These are phyloP conservation scores for Mnemiopsis leidyi DNA, from an alignment of 37 sponge, comb jelly and placozoan species.

Conservation along the genomic window DNA sequence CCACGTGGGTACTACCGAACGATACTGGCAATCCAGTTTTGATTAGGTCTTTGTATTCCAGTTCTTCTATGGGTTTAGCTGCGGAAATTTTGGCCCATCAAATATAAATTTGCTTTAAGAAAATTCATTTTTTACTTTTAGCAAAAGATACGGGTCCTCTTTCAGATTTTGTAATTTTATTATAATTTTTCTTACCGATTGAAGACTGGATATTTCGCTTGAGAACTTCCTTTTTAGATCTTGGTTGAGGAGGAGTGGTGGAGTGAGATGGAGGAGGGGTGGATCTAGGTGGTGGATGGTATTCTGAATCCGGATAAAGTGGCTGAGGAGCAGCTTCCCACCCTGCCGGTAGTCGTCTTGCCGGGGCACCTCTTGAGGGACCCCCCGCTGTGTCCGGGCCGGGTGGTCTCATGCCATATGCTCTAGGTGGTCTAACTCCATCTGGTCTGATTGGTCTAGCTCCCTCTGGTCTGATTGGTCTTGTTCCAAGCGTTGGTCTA, in stretches of 20 bases:
- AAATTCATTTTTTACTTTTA: too few species aligned
- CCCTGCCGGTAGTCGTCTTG: background rate
- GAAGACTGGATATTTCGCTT: background rate
- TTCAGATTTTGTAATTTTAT: too few species aligned
- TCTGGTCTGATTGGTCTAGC: background rate
- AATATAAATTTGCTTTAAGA: too few species aligned
- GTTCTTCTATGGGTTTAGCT: slow-evolving; percentile 22
- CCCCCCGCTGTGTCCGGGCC: background rate
- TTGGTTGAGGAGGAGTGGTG: background rate
- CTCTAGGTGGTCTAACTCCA: background rate
- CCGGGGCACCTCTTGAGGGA: background rate
- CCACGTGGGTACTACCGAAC: slow-evolving; percentile 17
- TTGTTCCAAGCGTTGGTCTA: background rate
- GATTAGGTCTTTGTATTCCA: slow-evolving; percentile 4
- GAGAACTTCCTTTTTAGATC: slow-evolving; percentile 10
- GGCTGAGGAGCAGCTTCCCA: slow-evolving; percentile 34
- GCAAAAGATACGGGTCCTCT: too few species aligned
- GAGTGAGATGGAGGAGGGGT: background rate
- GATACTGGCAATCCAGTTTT: slow-evolving; percentile 39
- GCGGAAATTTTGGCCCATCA: too few species aligned
- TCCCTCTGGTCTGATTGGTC: background rate
- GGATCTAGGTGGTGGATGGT: background rate
- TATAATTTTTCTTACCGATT: background rate
- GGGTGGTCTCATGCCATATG: background rate
- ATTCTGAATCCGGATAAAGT: too few species aligned